A percentile compares a stretch with the other conserved stretches of the same genome.
Conservation (phyloP, 2,797 vertebrate species). For the Phalanger gymnotis region DNA sequence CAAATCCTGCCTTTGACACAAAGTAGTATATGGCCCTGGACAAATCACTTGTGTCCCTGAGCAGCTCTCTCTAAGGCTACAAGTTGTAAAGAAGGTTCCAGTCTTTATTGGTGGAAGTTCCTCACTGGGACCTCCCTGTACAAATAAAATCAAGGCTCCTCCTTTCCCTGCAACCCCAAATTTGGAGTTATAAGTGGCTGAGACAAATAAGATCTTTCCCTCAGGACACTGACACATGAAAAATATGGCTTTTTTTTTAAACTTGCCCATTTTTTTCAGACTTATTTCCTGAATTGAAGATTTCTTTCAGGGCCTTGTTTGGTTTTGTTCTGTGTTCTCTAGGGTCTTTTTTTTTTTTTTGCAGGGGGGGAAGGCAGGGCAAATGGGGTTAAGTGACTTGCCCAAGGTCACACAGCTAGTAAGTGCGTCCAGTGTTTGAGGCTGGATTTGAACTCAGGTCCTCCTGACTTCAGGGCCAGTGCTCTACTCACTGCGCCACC, state of each 20-base stretch:
- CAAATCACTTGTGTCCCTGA: background rate
- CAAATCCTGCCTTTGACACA: background rate
- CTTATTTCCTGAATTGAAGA: background rate
- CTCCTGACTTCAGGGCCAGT: no score
- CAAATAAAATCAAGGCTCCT: background rate
- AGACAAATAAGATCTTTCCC: background rate
- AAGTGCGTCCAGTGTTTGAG: no score
- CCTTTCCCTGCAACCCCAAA: background rate
- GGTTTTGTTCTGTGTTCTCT: slow-evolving; percentile 18
- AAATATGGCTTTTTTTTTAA: slow-evolving; percentile 10
- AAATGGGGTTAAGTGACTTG: no score
- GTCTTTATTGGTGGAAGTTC: background rate
- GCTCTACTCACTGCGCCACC: no score
- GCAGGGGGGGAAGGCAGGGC: no score
- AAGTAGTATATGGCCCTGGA: background rate
- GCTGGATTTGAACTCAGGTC: no score
- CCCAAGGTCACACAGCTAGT: no score
- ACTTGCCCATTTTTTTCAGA: background rate
- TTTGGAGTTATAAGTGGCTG: background rate
- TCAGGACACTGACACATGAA: background rate
- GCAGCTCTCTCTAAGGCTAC: background rate
- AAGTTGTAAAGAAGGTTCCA: background rate
- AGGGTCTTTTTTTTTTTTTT: no score
- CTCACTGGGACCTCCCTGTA: background rate
- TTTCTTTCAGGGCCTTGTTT: background rate